Evolutionary conservation across 2,113 vertebrate species (phyloP).

Genomic region (Phoenicopterus ruber): DNA sequence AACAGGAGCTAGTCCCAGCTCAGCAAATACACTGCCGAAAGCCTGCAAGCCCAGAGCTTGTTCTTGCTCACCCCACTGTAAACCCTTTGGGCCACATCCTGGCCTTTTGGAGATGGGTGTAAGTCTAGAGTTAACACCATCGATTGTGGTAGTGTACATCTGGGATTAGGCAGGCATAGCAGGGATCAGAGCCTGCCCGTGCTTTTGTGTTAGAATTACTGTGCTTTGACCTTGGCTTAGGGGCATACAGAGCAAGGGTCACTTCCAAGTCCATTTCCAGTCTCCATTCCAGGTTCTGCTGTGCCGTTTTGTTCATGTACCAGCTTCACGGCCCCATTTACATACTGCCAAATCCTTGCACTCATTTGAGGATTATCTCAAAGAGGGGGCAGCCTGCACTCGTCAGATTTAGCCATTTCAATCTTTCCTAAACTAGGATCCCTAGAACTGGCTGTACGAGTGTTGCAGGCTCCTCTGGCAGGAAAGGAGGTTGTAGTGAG

Average conservation of each 20-base stretch:
- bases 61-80: neutral
- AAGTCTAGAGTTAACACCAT: neutral
- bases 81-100: neutral
- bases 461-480: neutral
- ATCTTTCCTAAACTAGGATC: neutral
- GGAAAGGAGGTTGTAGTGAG: neutral
- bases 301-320: accelerated
- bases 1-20: neutral
- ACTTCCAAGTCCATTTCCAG: neutral
- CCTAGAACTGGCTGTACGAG: neutral
- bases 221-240: neutral
- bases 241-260: neutral
- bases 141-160: neutral
- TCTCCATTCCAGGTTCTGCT: neutral
- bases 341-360: neutral
- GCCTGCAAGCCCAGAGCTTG: neutral
- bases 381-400: neutral
- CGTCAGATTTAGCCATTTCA: neutral
- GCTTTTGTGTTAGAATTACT: neutral
- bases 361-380: neutral
- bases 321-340: neutral
- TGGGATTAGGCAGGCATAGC: neutral
- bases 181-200: neutral
- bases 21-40: neutral
- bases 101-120: neutral